A percentile compares a stretch with the other conserved stretches of the same genome.
These are phyloP conservation scores for Heliconius melpomene DNA, from an alignment of 1,140 invertebrate species.

Conservation along the genomic window DNA sequence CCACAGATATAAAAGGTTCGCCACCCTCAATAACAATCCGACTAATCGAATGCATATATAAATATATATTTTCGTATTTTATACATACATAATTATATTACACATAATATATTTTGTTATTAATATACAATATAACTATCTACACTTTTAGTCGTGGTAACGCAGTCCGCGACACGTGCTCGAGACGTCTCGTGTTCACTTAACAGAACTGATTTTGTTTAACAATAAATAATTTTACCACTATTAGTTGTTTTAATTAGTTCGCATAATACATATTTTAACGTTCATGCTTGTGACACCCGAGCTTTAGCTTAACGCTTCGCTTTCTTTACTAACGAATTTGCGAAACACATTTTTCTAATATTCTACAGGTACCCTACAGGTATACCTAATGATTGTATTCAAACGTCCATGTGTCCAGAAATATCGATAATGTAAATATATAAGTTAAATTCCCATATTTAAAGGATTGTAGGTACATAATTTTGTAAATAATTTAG, in stretches of 20 bases:
- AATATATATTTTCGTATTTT: slow-evolving; percentile 68
- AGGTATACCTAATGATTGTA: background rate
- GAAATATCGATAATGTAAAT: background rate
- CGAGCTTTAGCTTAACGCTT: slow-evolving; percentile 70
- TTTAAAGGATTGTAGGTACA: background rate
- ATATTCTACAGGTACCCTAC: background rate
- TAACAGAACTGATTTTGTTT: slow-evolving; percentile 79
- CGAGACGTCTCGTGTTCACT: slow-evolving; percentile 68
- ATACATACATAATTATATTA: slow-evolving; percentile 26
- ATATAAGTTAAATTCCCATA: background rate
- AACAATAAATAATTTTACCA: slow-evolving; percentile 76
- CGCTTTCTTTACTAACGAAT: slow-evolving; percentile 46
- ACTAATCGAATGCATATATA: slow-evolving; percentile 66
- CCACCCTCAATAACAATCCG: slow-evolving; percentile 46
- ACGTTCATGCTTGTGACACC: slow-evolving; percentile 61
- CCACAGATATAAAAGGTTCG: slow-evolving; percentile 7
- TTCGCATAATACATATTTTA: slow-evolving; percentile 61
- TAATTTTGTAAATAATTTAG: background rate
- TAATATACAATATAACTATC: slow-evolving; percentile 53
- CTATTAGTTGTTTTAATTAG: slow-evolving; percentile 73
- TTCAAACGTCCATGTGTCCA: background rate
- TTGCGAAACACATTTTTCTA: background rate
- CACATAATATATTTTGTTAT: slow-evolving; percentile 61
- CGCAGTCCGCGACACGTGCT: slow-evolving; percentile 54
- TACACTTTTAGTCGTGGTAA: slow-evolving; percentile 66